phyloP scores from a whole-genome alignment of 2,888 invertebrate species.

The Pilophorus perplexus region DNA sequence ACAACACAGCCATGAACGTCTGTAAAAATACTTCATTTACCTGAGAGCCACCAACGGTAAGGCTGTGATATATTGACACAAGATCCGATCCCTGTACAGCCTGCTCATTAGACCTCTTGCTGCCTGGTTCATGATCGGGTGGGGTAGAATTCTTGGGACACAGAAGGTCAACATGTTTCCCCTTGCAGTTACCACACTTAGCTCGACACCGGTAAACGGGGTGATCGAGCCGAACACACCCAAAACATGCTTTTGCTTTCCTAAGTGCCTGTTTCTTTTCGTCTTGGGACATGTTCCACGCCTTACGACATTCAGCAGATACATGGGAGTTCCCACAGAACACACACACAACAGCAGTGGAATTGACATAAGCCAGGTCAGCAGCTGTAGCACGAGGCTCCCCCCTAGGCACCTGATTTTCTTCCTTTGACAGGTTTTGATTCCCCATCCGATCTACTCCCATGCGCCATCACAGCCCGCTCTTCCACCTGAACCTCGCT shows the following conservation, averaged over 20 bases:
- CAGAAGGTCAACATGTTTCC: neutral
- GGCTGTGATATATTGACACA: neutral
- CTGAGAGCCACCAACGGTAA: neutral
- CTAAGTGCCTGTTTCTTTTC: neutral
- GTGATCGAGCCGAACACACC: neutral
- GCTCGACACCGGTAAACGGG: neutral
- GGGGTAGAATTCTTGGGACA: neutral
- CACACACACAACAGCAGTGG: neutral
- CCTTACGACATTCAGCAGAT: neutral
- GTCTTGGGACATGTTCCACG: neutral
- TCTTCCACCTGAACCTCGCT: slow-evolving; percentile 26
- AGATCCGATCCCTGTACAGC: slow-evolving; percentile 5
- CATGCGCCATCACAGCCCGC: neutral
- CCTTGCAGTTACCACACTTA: neutral
- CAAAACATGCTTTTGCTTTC: neutral
- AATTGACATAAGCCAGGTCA: neutral
- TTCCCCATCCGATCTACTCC: neutral
- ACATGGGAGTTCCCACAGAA: slow-evolving; percentile 4
- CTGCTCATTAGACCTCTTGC: neutral
- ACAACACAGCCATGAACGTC: slow-evolving; percentile 6
- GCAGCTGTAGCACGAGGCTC: neutral
- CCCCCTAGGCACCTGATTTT: neutral
- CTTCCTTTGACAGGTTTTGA: neutral
- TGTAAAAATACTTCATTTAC: slow-evolving; percentile 28
- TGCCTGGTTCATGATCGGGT: neutral